Base-by-base conservation (phyloP, 2,888 invertebrate genomes). In the Patella pellucida region DNA sequence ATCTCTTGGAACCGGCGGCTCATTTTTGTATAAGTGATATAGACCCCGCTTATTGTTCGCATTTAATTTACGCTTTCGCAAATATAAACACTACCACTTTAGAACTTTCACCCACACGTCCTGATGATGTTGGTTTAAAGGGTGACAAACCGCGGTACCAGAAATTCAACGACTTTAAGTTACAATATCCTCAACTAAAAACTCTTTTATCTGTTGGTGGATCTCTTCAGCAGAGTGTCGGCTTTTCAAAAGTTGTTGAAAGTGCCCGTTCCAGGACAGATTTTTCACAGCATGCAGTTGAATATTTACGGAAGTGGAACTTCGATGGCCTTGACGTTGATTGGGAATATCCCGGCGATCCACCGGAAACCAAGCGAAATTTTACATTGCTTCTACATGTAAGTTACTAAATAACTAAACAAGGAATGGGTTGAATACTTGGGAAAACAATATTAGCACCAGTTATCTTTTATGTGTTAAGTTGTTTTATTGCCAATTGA, bases 41-140 rank as follows among this genome's bases (percentile, higher is more conserved):
- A 85, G 95, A 96, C 77, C 95, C 97, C 0, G 95, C 96, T 89
- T 93, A 98, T 62, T 99, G 98, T 92, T 98, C 98, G 0, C 99
- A 99, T 92, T 92, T 98, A 84, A 96, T 99, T 87, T 98, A 96
- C 92, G 96, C 98, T 19, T 99, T 99, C 92, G 98, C 97, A 0
- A 98, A 97, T 96, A 93, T 99, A 91, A 97, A 98, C 92, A 96
- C 97, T 88, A 96, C 96, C 79, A 96, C 96, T 88, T 92, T 98
- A 76, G 96, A 96, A 68, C 81, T 86, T 0, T 23, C 70, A 0
- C 78, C 80, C 2, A 72, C 80, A 1, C 31, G 78, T 19, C 50
- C 74, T 0, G 78, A 80, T 23, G 80, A 80, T 62, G 72, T 73
- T 27, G 73, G 74, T 0, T 69, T 52, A 3, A n/a, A 76, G 51